Base-by-base conservation (phyloP, 2,797 vertebrate genomes). In the Acanthiza pusilla region DNA sequence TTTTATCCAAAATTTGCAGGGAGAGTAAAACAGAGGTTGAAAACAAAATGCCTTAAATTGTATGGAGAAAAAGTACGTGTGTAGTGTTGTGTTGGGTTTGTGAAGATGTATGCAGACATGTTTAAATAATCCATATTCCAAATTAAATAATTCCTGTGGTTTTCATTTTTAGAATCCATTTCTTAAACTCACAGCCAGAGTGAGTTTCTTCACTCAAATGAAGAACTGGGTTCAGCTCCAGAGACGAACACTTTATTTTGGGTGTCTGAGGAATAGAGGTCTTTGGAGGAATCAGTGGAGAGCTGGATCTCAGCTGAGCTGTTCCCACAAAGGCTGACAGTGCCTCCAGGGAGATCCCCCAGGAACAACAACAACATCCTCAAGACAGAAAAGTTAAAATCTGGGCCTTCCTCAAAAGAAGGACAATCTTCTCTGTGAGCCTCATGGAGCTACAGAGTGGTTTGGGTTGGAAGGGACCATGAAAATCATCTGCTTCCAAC, bases 31-130 rank as follows among this genome's bases (percentile, higher is more conserved):
- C 36, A 72, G 43, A 91, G 66, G 38, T 47, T 90, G 76, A 89
- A 94, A 96, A 82, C 75, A 93, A 96, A 95, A 95, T 93, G 94
- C 95, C 95, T 96, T 97, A 97, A 95, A 93, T 3, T 58, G 26
- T 84, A 40, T 13, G 70, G 40, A 86, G 60, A 78, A 89, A 65
- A 85, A 68, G 36, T 66, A 9, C 21, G 32, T 50, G 43, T 78
- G 79, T 70, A 76, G 83, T 12, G 2, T 32, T 55, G 51, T 78
- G 30, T 10, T 32, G 57, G 82, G 32, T 80, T 93, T 92, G 63
- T 68, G 81, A 57, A 68, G 22, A 40, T 88, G 73, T 29, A 30
- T 78, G 67, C 53, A 76, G 89, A 74, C 19, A 10, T 68, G 32
- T 72, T 88, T 62, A 81, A 94, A 95, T 75, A 89, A 91, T 73